Base-by-base conservation (phyloP, 2,888 invertebrate genomes). In the Agrypnus murinus region DNA sequence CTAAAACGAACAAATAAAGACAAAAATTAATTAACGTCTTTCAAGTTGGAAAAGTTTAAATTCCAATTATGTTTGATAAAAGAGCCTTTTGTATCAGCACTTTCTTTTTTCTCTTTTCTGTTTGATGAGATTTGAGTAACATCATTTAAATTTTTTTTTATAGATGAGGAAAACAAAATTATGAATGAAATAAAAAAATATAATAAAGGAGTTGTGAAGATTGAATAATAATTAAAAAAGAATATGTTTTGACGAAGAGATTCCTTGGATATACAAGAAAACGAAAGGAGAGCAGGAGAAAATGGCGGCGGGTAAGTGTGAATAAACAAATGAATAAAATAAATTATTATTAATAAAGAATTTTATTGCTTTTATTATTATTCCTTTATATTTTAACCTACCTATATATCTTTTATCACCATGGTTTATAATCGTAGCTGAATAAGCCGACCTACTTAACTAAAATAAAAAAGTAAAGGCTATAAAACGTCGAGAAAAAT, bases 271-370 rank as follows among this genome's bases (percentile, higher is more conserved):
- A 55, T 34, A 15, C 32, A 55, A 32, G 32, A 53, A 31, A 43
- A 43, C 40, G 64, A 64, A 43, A 43, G 40, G 64, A 64, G 53
- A 38, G 10, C 34, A 17, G 34, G 4, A 31, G 31, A 66, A 65
- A 25, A 71, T 71, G 71, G 71, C 71, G 62, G 71, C 71, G 14
- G 71, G 71, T 71, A 66, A 66, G 71, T 71, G 25, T 40, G 40
- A 40, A 40, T 2, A 12, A 10, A 40, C 7, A 40, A 40, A 40
- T 40, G 7, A 40, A 40, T 40, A n/a, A n/a, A n/a, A n/a, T n/a
- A n/a, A n/a, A n/a, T n/a, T n/a, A n/a, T n/a, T n/a, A n/a, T n/a
- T n/a, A 40, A 40, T 25, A 25, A 25, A 25, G 25, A 25, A n/a
- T n/a, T n/a, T n/a, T n/a, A n/a, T n/a, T n/a, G n/a, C n/a, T n/a